Conservation (phyloP, 2,797 vertebrate species). For the Arctocebus calabarensis region DNA sequence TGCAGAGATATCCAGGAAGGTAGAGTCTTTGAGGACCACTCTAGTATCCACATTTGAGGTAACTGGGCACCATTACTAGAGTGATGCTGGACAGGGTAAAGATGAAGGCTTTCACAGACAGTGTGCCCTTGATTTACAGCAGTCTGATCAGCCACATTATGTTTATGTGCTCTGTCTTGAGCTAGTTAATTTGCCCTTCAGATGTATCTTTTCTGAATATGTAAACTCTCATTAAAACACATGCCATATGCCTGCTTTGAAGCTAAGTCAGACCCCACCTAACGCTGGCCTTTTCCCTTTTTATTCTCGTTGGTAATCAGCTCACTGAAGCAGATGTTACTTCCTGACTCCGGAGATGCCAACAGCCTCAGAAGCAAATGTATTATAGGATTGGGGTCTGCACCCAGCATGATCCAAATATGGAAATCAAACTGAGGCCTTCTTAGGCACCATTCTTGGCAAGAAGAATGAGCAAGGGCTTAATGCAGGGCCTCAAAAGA, state of each 20-base stretch:
- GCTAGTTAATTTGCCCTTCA: constrained; percentile 77
- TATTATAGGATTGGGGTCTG: constrained; percentile 67
- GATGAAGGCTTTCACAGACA: background rate
- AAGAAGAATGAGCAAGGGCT: constrained; percentile 19
- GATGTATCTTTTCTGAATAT: constrained; percentile 77
- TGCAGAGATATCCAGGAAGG: background rate
- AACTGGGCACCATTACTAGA: background rate
- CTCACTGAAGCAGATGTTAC: constrained; percentile 80
- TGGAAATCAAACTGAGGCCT: constrained; percentile 69
- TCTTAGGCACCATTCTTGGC: constrained; percentile 61
- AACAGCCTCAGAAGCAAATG: constrained; percentile 69
- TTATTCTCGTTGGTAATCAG: constrained; percentile 79
- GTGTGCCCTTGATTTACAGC: background rate
- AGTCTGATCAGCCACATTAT: constrained; percentile 4
- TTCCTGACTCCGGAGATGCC: constrained; percentile 78
- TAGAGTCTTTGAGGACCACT: background rate
- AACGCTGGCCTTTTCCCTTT: constrained; percentile 77
- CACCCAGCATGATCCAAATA: constrained; percentile 70
- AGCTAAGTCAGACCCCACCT: constrained; percentile 80
- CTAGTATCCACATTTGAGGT: background rate
- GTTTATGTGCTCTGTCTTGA: constrained; percentile 55
- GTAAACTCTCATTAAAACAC: constrained; percentile 81
- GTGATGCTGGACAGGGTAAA: background rate
- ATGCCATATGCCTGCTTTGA: constrained; percentile 80
- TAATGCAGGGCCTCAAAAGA: constrained; percentile 54